Conservation (phyloP, 2,797 vertebrate species). For the Hydrolagus colliei region DNA sequence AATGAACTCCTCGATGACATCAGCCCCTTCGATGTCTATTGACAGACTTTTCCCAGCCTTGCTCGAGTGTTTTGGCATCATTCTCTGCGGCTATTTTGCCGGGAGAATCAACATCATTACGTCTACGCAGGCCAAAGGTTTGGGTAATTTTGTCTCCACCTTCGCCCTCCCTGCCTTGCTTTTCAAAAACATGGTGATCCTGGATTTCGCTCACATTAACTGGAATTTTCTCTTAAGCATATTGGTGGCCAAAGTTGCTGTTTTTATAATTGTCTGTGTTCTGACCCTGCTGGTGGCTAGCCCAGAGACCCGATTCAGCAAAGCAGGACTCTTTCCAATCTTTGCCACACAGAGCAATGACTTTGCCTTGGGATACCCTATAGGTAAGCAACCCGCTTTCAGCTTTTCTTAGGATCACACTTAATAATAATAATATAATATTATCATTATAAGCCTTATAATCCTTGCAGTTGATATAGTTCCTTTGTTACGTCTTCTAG, state of each 20-base stretch:
- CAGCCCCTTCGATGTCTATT: constrained; percentile 74
- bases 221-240: constrained; percentile 93
- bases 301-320: constrained; percentile 77
- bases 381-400: constrained; percentile 65
- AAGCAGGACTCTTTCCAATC: constrained; percentile 89
- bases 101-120: constrained; percentile 84
- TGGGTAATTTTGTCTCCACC: constrained; percentile 92
- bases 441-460: too few species aligned
- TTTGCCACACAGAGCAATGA: constrained; percentile 98
- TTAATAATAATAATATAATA: too few species aligned
- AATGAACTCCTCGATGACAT: background rate
- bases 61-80: constrained; percentile 91
- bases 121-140: constrained; percentile 82
- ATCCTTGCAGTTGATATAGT: too few species aligned
- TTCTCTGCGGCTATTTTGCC: constrained; percentile 87
- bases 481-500: too few species aligned
- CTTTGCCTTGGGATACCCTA: constrained; percentile 93
- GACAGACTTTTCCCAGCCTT: constrained; percentile 87
- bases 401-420: too few species aligned
- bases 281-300: constrained; percentile 78
- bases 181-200: constrained; percentile 94
- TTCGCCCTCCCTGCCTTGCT: constrained; percentile 91
- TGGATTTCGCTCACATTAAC: constrained; percentile 84
- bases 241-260: constrained; percentile 82
- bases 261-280: constrained; percentile 78